These are phyloP conservation scores for Choristoneura rosaceana DNA, from an alignment of 2,888 invertebrate genomes.

Conservation along the genomic window DNA sequence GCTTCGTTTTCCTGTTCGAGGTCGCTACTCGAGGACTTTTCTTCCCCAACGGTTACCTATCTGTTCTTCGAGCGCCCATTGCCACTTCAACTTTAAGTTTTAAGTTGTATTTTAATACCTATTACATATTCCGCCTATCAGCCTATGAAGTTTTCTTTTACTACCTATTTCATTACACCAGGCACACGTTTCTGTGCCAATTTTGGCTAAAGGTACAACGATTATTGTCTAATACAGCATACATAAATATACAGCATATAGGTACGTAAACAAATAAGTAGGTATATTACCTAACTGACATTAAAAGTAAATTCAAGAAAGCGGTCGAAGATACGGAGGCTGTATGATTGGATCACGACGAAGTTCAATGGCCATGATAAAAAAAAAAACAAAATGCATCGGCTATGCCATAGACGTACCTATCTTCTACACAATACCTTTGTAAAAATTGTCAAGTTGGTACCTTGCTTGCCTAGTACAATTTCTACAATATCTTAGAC, in stretches of 20 bases:
- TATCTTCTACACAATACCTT: slow-evolving; percentile 12
- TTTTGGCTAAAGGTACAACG: too few species aligned
- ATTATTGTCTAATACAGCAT: too few species aligned
- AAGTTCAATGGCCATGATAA: slow-evolving; percentile 66
- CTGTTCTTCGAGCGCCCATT: too few species aligned
- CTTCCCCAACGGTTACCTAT: too few species aligned
- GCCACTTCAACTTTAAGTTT: too few species aligned
- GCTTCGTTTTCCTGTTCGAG: too few species aligned
- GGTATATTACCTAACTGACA: not conserved
- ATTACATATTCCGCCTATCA: too few species aligned
- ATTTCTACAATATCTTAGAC: not conserved
- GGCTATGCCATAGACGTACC: slow-evolving; percentile 18
- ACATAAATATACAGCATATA: not conserved
- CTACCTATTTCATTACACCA: too few species aligned
- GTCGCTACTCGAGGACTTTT: too few species aligned
- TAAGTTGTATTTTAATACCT: too few species aligned
- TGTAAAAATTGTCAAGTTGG: not conserved
- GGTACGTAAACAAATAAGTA: not conserved
- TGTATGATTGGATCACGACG: slow-evolving; percentile 59
- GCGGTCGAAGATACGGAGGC: slow-evolving; percentile 53
- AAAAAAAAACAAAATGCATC: slow-evolving; percentile 49
- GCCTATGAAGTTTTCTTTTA: too few species aligned
- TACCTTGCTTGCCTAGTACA: not conserved
- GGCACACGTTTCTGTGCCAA: too few species aligned
- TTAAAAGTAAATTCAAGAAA: slow-evolving; percentile 44